Conservation (phyloP, 64 coral and sea anemone genomes). For the Stichodactyla helianthus region DNA sequence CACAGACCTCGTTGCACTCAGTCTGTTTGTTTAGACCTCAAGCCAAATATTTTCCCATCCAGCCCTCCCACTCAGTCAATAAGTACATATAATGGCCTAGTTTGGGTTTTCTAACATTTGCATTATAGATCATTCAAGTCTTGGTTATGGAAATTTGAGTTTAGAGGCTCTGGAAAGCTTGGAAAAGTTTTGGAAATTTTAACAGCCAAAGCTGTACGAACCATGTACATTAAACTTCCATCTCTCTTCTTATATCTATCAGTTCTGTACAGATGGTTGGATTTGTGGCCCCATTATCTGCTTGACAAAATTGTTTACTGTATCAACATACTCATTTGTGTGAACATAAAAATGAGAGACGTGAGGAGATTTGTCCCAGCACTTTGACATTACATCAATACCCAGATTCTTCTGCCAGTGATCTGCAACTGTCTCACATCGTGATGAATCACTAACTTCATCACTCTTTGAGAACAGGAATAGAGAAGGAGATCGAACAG, state of each 20-base stretch:
- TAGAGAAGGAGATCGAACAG: conserved; percentile 63
- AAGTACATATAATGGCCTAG: background rate
- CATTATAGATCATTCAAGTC: too few relatives aligned
- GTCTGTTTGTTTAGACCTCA: too few relatives aligned
- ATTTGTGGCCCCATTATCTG: background rate
- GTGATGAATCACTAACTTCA: conserved; percentile 52
- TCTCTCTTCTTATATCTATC: background rate
- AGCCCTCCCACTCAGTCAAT: background rate
- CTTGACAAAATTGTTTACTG: conserved; percentile 48
- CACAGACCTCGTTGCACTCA: too few relatives aligned
- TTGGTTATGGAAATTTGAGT: too few relatives aligned
- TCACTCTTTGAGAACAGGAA: conserved; percentile 86
- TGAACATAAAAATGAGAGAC: conserved; percentile 92
- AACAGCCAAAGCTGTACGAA: too few relatives aligned
- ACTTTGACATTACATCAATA: conserved; percentile 57
- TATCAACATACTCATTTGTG: conserved; percentile 62
- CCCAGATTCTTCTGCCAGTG: conserved; percentile 51
- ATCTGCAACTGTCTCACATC: conserved; percentile 35
- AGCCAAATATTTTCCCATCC: too few relatives aligned
- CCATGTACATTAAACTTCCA: background rate
- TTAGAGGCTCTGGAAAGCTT: too few relatives aligned
- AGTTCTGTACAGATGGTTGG: background rate
- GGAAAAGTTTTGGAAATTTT: too few relatives aligned
- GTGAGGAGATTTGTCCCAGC: conserved; percentile 83
- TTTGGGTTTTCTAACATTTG: too few relatives aligned